Percentiles rank a stretch among this genome's conserved stretches.
Conservation (phyloP, 2,797 vertebrate species). For the Taeniopygia guttata region DNA sequence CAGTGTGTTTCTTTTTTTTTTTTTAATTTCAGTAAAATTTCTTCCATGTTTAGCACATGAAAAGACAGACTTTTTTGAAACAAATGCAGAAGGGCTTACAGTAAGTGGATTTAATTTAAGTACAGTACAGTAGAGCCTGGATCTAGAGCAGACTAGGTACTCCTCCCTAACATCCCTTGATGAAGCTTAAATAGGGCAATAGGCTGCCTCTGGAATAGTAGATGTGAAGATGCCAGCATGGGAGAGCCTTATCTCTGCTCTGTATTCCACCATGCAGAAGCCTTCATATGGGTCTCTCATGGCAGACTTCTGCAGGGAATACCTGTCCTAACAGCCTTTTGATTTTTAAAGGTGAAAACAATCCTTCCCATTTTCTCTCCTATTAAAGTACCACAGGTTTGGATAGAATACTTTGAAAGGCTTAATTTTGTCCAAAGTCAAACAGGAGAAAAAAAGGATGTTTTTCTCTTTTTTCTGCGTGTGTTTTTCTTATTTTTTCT, state of each 20-base stretch:
- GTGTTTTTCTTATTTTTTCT: neutral
- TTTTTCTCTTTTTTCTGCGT: too few species aligned
- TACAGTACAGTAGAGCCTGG: neutral
- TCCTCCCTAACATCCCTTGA: neutral
- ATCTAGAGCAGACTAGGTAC: neutral
- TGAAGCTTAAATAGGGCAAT: neutral
- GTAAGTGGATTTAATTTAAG: neutral
- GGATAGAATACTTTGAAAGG: neutral
- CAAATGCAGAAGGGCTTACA: neutral
- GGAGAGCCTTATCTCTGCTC: neutral
- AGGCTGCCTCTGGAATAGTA: neutral
- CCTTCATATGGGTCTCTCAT: neutral
- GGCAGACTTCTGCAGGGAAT: neutral
- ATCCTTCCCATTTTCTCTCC: neutral
- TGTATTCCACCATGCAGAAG: neutral
- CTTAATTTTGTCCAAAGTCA: neutral
- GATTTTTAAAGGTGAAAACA: neutral
- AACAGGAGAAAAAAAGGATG: neutral
- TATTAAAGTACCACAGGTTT: neutral
- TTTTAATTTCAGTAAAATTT: constrained; percentile 7
- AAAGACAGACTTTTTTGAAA: neutral
- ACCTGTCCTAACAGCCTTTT: neutral
- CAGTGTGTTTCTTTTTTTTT: neutral
- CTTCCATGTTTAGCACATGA: constrained; percentile 9
- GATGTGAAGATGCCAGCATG: neutral